Evolutionary conservation across 2,888 invertebrate genomes (phyloP).

Genomic region (Vesta saturnalis): DNA sequence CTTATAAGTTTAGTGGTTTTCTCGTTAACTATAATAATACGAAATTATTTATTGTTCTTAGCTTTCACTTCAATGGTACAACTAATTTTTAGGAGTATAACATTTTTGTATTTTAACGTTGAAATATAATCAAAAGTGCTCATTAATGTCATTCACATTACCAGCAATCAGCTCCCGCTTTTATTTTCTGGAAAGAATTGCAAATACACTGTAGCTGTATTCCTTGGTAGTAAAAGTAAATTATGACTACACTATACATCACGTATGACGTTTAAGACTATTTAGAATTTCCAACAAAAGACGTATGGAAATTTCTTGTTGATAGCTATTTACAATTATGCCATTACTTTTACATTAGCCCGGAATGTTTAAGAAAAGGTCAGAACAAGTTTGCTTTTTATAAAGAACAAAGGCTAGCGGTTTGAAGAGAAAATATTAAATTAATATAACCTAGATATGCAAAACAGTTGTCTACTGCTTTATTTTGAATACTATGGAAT

Average conservation of each 20-base stretch:
- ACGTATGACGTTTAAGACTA: constrained; percentile 53
- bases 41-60: too few species aligned
- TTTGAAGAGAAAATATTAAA: too few species aligned
- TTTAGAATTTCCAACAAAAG: constrained; percentile 49
- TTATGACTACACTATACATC: constrained; percentile 53
- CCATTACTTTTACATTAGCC: constrained; percentile 30
- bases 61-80: not conserved
- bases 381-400: too few species aligned
- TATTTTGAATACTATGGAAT: too few species aligned
- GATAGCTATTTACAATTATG: constrained; percentile 33
- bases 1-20: not conserved
- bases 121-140: constrained; percentile 18
- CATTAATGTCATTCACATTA: constrained; percentile 28
- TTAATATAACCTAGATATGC: too few species aligned
- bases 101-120: constrained; percentile 5
- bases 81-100: not conserved
- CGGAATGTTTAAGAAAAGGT: constrained; percentile 15
- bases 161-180: constrained; percentile 27
- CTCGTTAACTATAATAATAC: constrained; percentile 1
- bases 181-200: constrained; percentile 36
- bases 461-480: too few species aligned
- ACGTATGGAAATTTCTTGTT: constrained; percentile 51
- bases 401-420: too few species aligned
- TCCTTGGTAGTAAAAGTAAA: constrained; percentile 49
- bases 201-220: constrained; percentile 24